Conservation (phyloP, 2,113 vertebrate genomes). For the Eonycteris spelaea region DNA sequence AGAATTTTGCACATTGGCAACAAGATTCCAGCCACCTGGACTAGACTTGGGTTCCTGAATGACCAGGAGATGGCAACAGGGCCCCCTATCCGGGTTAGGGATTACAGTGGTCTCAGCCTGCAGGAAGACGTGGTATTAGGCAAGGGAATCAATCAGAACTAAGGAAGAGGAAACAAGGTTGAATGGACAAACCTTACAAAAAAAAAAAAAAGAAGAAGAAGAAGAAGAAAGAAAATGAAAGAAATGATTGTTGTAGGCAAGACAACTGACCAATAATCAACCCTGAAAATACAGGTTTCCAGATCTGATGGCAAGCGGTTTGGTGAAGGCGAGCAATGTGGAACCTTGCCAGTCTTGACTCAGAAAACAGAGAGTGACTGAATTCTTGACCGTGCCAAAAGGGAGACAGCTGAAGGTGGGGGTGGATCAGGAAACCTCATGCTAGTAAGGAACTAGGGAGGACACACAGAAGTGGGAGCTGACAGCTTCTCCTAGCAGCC, state of each 20-base stretch:
- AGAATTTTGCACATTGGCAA: not conserved
- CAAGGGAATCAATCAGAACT: not conserved
- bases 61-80: not conserved
- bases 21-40: not conserved
- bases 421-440: not conserved
- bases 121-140: not conserved
- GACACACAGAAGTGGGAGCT: not conserved
- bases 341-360: not conserved
- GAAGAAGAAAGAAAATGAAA: too few relatives aligned
- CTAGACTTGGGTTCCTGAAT: not conserved
- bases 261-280: not conserved
- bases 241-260: not conserved
- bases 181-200: not conserved
- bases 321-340: not conserved
- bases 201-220: not conserved
- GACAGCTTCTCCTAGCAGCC: constrained; percentile 11
- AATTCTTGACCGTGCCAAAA: not conserved
- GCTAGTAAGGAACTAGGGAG: not conserved
- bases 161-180: not conserved
- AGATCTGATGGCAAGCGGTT: not conserved
- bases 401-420: not conserved
- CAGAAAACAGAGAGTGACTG: not conserved
- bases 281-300: not conserved
- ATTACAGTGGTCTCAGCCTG: not conserved
- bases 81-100: not conserved